A percentile compares a stretch with the other conserved stretches of the same genome.
Conservation (phyloP, 2,888 invertebrate genomes). For the Campaea margaritaria region DNA sequence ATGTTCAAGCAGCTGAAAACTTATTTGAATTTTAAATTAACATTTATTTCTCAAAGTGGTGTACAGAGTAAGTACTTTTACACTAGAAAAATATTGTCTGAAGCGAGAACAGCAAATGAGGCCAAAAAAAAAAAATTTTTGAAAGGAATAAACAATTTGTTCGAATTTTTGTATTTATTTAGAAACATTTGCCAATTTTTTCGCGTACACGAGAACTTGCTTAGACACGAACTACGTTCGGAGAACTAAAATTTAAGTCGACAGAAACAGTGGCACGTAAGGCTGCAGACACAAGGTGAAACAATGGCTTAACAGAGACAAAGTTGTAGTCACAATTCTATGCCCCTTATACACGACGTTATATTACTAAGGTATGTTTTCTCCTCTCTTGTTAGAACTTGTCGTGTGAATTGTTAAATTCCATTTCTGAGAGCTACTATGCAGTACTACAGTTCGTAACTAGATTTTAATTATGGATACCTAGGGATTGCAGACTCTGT, state of each 20-base stretch:
- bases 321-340: conserved; percentile 45
- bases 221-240: conserved; percentile 3
- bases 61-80: background rate
- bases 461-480: conserved; percentile 82
- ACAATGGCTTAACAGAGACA: conserved; percentile 45
- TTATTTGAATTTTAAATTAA: conserved; percentile 26
- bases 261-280: conserved; percentile 24
- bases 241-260: conserved; percentile 26
- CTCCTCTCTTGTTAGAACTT: conserved; percentile 69
- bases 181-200: conserved; percentile 5
- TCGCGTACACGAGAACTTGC: conserved; percentile 7
- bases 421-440: conserved; percentile 72
- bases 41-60: conserved; percentile 7
- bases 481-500: conserved; percentile 63
- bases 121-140: no score
- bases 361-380: conserved; percentile 67
- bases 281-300: conserved; percentile 39
- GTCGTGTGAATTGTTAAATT: conserved; percentile 81
- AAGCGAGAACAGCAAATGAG: background rate
- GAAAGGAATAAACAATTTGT: background rate
- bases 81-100: background rate
- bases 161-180: conserved; percentile 2
- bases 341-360: conserved; percentile 53
- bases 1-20: conserved; percentile 39
- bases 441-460: conserved; percentile 72